Evolutionary conservation across 2,797 vertebrate species (phyloP), one percentile per base, ranked within the genome.

Genomic region (Onychomys leucogaster): DNA sequence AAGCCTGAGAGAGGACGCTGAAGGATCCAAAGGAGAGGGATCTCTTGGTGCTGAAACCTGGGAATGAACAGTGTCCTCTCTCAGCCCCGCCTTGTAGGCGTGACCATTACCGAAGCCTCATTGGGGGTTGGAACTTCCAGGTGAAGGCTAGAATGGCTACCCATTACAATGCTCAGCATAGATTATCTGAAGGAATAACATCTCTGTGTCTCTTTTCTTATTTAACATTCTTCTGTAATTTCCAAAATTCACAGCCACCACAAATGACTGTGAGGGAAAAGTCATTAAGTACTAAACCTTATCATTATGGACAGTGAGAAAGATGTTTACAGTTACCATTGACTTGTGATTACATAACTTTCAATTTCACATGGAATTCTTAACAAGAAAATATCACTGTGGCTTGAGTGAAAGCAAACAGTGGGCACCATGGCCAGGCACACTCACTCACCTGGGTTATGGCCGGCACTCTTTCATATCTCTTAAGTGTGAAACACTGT

Each of bases 401-500:
- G 11, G 11, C 57, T 14, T 77, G n/a, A 55, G 14, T 34, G 46
- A 55, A 46, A 95, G 87, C 12, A 71, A 75, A 27, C 21, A 89
- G 59, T 14, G 78, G 29, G 59, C 65, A 2, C 0, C 8, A 1
- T 16, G 34, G 9, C 59, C 1, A 0, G 84, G 91, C 82, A n/a
- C 34, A 0, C 55, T 82, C 46, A 91, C 98, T 97, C 91, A 99
- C 99, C 98, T 99, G 99, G 90, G 98, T 99, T 84, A 98, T 94
- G 94, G 99, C 98, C 89, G 98, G 97, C n/a, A 32, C 25, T 32
- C 84, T 85, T 52, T 97, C 91, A 27, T 99, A 98, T 98, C 98
- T 98, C 46, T 93, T 98, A 37, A 95, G 25, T 27, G 98, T 98
- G 55, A 98, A 98, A 86, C 87, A 71, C 76, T 98, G 98, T 12